These are phyloP conservation scores for Chiloscyllium plagiosum DNA, from an alignment of 2,113 vertebrate species.

Conservation along the genomic window DNA sequence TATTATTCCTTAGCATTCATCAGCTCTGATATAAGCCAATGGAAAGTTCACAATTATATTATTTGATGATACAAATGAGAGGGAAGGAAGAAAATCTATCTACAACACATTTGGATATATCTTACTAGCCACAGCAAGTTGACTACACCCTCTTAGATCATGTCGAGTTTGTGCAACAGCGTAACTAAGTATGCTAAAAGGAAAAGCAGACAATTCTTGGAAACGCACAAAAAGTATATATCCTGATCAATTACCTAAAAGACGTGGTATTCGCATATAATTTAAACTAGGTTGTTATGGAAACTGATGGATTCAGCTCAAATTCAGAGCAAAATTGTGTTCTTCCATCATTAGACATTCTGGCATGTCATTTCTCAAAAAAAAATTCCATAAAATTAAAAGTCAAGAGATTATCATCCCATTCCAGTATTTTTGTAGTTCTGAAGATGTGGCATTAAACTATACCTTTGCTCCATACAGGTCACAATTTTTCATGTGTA, in stretches of 20 bases:
- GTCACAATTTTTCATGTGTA: constrained; percentile 86
- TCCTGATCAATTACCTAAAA: not conserved
- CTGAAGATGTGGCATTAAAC: not conserved
- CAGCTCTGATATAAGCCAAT: not conserved
- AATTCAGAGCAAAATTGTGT: not conserved
- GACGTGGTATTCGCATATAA: not conserved
- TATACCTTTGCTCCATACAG: constrained; percentile 89
- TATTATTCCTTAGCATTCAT: not conserved
- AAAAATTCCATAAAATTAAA: not conserved
- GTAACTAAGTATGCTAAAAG: not conserved
- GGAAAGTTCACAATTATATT: not conserved
- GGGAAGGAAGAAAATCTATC: not conserved
- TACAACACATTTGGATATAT: not conserved
- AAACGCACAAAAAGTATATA: not conserved
- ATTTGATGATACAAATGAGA: not conserved
- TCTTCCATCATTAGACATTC: too few relatives aligned
- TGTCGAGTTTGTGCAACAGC: not conserved
- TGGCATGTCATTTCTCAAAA: not conserved
- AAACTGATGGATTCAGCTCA: not conserved
- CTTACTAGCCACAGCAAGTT: not conserved
- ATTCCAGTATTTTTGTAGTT: not conserved
- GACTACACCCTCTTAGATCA: not conserved
- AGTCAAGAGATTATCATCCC: not conserved
- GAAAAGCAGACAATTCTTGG: not conserved
- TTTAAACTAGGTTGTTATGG: not conserved